Conservation (phyloP, 2,888 invertebrate genomes). For the Chaitophorus viminalis region DNA sequence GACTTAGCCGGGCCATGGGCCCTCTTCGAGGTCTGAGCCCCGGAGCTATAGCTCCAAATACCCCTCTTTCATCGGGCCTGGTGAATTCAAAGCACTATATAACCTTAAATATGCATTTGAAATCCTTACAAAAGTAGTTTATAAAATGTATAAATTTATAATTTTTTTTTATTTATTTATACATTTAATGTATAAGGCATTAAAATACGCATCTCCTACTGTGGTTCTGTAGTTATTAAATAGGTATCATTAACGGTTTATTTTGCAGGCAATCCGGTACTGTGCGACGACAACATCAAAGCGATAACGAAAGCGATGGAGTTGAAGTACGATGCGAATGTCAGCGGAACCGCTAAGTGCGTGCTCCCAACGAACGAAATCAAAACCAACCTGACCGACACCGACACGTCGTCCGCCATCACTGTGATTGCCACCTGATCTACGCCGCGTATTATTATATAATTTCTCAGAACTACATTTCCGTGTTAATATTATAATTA, state of each 20-base stretch:
- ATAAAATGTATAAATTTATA: too few species aligned
- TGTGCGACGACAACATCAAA: constrained; percentile 79
- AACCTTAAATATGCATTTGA: too few species aligned
- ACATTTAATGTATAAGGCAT: too few species aligned
- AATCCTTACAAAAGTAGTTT: too few species aligned
- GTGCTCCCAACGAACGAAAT: constrained; percentile 49
- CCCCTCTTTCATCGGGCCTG: too few species aligned
- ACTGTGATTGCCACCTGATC: constrained; percentile 46
- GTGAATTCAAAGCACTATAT: too few species aligned
- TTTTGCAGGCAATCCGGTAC: constrained; percentile 81
- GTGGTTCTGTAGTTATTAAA: too few species aligned
- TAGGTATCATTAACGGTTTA: background rate
- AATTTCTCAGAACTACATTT: constrained; percentile 29
- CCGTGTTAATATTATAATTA: constrained; percentile 57
- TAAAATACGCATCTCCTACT: too few species aligned
- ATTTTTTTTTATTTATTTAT: too few species aligned
- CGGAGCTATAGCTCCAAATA: too few species aligned
- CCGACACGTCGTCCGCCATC: constrained; percentile 42
- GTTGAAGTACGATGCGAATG: constrained; percentile 63
- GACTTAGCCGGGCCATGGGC: too few species aligned
- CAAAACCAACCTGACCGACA: constrained; percentile 32
- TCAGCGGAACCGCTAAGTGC: constrained; percentile 60
- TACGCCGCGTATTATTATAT: constrained; percentile 41
- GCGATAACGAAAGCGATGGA: constrained; percentile 67
- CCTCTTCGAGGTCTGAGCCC: too few species aligned